These are phyloP conservation scores for Chondrilla cf. caribensis DNA, from an alignment of 37 sponge, comb jelly and placozoan genomes.

Conservation along the genomic window DNA sequence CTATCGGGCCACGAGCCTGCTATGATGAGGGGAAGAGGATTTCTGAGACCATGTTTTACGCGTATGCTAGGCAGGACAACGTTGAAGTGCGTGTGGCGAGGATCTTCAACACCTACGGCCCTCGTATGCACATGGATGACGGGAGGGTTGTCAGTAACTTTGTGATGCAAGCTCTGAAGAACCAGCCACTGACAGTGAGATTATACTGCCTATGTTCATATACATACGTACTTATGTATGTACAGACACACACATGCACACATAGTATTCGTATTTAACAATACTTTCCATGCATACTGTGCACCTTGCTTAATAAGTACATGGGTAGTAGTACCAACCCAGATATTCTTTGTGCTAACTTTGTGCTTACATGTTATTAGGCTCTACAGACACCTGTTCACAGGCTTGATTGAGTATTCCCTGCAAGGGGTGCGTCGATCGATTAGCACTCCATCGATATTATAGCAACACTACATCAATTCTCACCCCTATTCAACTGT, in stretches of 20 bases:
- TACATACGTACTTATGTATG: background rate
- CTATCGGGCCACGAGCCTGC: slow-evolving; percentile 96
- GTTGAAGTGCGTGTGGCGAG: slow-evolving; percentile 91
- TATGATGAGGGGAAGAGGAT: slow-evolving; percentile 96
- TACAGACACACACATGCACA: background rate
- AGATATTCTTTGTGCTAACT: too few species aligned
- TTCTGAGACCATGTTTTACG: slow-evolving; percentile 92
- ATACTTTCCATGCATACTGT: too few species aligned
- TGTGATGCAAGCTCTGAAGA: slow-evolving; percentile 83
- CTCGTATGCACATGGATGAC: slow-evolving; percentile 95
- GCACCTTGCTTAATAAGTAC: too few species aligned
- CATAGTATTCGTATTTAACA: background rate
- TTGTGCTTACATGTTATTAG: too few species aligned
- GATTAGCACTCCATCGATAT: too few species aligned
- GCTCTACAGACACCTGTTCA: too few species aligned
- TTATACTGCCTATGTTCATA: background rate
- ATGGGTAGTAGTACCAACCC: too few species aligned
- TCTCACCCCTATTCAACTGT: too few species aligned
- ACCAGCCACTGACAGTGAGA: slow-evolving; percentile 75
- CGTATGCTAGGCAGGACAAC: slow-evolving; percentile 82
- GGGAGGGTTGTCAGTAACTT: slow-evolving; percentile 97
- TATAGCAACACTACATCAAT: too few species aligned
- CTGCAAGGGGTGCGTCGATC: too few species aligned
- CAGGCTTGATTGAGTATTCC: too few species aligned
- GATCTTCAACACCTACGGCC: slow-evolving; percentile 97